Conservation (phyloP, 2,888 invertebrate species). For the Eudasyphora cyanicolor region DNA sequence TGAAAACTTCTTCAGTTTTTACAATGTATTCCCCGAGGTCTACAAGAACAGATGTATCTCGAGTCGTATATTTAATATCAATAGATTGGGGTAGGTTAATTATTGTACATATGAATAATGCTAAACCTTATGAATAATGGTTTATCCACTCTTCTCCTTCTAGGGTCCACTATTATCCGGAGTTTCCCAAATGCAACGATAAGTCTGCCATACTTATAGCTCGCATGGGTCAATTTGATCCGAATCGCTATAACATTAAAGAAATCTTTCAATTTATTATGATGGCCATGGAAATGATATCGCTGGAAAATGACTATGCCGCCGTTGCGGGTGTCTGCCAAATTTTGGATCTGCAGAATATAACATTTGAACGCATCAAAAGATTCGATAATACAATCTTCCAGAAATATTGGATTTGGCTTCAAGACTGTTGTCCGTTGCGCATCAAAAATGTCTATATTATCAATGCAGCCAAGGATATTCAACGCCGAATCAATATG, state of each 20-base stretch:
- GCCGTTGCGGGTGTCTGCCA: conserved; percentile 73
- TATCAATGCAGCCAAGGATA: conserved; percentile 73
- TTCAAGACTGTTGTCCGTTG: conserved; percentile 72
- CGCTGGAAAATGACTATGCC: conserved; percentile 74
- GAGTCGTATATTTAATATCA: conserved; percentile 71
- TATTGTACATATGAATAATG: neutral
- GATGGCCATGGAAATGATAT: conserved; percentile 74
- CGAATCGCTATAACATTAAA: conserved; percentile 70
- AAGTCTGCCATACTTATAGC: conserved; percentile 72
- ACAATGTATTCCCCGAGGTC: conserved; percentile 73
- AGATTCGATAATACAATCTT: conserved; percentile 71
- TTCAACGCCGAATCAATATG: conserved; percentile 69
- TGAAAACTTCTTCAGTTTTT: conserved; percentile 72
- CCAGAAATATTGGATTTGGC: conserved; percentile 72
- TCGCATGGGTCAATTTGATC: conserved; percentile 73
- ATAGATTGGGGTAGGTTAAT: conserved; percentile 72
- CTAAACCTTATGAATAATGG: neutral
- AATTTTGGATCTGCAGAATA: conserved; percentile 71
- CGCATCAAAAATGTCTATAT: conserved; percentile 71
- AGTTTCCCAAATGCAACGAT: conserved; percentile 72
- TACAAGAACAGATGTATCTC: conserved; percentile 71
- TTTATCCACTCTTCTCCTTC: too few relatives aligned
- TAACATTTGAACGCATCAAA: conserved; percentile 69
- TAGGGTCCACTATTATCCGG: conserved; percentile 71
- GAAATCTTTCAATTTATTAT: conserved; percentile 73